phyloP scores from a whole-genome alignment of 1,140 invertebrate species.

The Camponotus floridanus region DNA sequence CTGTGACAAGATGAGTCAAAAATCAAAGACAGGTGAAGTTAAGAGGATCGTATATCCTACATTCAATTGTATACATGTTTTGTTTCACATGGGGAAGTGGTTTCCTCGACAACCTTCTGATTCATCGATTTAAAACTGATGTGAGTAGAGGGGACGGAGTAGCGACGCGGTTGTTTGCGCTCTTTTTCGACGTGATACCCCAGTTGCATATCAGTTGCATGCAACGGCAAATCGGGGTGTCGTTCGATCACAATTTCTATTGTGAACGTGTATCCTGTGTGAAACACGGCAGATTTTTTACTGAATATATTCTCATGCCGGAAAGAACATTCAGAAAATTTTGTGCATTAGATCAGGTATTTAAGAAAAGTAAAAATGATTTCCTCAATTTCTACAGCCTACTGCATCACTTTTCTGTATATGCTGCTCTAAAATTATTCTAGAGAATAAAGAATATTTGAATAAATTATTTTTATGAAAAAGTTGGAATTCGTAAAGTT shows the following conservation, averaged over 20 bases:
- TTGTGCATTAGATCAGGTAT: conserved; percentile 30
- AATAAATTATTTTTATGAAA: not conserved
- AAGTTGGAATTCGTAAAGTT: not conserved
- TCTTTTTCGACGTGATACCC: conserved; percentile 18
- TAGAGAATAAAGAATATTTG: not conserved
- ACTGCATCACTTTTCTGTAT: not conserved
- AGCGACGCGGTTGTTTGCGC: conserved; percentile 9
- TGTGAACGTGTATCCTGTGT: conserved; percentile 14
- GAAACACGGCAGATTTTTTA: conserved; percentile 6
- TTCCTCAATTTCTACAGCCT: not conserved
- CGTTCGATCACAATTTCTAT: conserved; percentile 15
- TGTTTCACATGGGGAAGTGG: conserved; percentile 48
- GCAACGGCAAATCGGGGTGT: conserved; percentile 12
- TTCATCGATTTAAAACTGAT: conserved; percentile 52
- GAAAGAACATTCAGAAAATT: conserved; percentile 28
- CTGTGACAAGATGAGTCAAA: conserved; percentile 35
- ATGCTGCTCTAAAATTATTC: not conserved
- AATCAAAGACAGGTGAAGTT: conserved; percentile 32
- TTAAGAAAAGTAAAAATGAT: conserved; percentile 7
- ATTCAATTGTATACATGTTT: conserved; percentile 31
- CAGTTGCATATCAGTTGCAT: conserved; percentile 51
- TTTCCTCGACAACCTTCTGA: conserved; percentile 69
- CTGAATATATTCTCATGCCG: not conserved
- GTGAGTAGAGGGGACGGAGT: conserved; percentile 50
- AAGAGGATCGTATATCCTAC: conserved; percentile 29